Conservation (phyloP, 2,113 vertebrate species). For the Vulpes vulpes region DNA sequence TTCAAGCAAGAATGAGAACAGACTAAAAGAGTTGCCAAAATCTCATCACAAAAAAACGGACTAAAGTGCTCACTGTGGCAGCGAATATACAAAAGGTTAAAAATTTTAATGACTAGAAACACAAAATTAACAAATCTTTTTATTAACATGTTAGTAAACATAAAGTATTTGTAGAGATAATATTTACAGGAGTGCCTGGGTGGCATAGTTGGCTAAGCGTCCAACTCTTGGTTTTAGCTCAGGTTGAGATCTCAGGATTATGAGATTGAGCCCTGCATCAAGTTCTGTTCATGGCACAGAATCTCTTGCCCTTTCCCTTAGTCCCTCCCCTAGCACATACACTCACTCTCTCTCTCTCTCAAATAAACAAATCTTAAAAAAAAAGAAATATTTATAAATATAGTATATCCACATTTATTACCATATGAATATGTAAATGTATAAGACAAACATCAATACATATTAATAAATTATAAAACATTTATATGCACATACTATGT, state of each 20-base stretch:
- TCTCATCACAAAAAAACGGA: background rate
- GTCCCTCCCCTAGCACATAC: background rate
- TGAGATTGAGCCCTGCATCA: background rate
- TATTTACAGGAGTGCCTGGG: background rate
- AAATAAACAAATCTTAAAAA: background rate
- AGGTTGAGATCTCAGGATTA: background rate
- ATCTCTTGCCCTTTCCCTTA: background rate
- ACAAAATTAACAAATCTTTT: constrained; percentile 7
- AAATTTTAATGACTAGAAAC: constrained; percentile 30
- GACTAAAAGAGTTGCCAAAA: background rate
- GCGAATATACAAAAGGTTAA: background rate
- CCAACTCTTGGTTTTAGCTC: background rate
- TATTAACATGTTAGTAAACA: constrained; percentile 11
- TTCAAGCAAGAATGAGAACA: constrained; percentile 27
- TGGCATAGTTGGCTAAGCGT: background rate
- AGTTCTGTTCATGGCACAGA: background rate
- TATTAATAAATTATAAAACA: background rate
- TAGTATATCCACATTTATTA: background rate
- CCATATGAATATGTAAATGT: background rate
- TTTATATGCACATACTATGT: background rate
- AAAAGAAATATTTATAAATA: background rate
- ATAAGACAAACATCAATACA: background rate
- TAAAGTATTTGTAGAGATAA: background rate
- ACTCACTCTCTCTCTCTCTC: background rate
- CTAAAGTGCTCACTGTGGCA: too few relatives aligned